A percentile compares a stretch with the other conserved stretches of the same genome.
Evolutionary conservation across 2,797 vertebrate genomes (phyloP).

Genomic region (Enteromius afrohamiltoni): DNA sequence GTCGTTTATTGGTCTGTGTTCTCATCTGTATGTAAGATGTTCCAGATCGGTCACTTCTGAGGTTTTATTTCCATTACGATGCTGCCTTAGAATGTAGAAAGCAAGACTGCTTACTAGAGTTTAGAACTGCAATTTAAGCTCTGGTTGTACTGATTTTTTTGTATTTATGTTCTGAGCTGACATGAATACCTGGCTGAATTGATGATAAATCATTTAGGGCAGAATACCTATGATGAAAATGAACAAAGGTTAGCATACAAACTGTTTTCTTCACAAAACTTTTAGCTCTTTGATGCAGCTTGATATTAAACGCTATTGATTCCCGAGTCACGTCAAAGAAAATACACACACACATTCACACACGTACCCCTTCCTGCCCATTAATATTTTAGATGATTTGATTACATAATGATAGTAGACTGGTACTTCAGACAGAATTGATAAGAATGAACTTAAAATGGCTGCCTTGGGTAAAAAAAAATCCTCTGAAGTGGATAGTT

Average conservation of each 20-base stretch:
- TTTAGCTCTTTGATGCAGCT: background rate
- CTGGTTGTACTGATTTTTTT: background rate
- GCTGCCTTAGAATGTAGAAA: background rate
- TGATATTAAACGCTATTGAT: constrained; percentile 38
- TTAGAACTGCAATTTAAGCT: background rate
- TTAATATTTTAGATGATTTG: constrained; percentile 37
- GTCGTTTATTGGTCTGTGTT: background rate
- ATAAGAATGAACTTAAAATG: constrained; percentile 22
- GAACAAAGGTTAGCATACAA: constrained; percentile 7
- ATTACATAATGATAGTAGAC: constrained; percentile 34
- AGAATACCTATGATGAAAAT: constrained; percentile 15
- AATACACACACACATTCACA: constrained; percentile 35
- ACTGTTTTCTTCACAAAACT: background rate
- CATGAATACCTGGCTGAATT: constrained; percentile 21
- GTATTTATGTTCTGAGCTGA: constrained; percentile 7
- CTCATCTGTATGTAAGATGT: background rate
- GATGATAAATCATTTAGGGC: constrained; percentile 6
- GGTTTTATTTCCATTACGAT: background rate
- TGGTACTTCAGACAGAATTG: constrained; percentile 32
- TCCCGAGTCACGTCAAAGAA: constrained; percentile 7
- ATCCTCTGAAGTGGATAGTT: constrained; percentile 3
- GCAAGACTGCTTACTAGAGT: background rate
- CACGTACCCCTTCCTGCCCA: constrained; percentile 1
- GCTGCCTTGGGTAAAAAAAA: background rate
- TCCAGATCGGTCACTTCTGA: background rate